These are phyloP conservation scores for Orthosia cruda DNA, from an alignment of 2,888 invertebrate genomes.

Conservation along the genomic window DNA sequence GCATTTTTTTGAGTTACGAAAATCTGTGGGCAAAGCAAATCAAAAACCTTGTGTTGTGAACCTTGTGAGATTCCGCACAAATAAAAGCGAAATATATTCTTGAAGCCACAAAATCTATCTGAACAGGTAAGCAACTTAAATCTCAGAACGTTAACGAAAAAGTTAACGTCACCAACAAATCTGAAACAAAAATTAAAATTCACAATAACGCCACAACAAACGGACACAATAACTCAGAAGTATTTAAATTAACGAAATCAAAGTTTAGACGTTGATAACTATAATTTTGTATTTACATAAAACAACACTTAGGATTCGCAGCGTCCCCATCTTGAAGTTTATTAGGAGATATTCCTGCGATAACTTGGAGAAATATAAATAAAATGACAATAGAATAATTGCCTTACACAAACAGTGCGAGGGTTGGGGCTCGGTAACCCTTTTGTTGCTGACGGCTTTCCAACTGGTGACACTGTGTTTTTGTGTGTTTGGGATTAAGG, in stretches of 20 bases:
- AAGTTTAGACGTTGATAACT: conserved; percentile 78
- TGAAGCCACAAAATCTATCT: too few relatives aligned
- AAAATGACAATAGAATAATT: conserved; percentile 90
- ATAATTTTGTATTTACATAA: conserved; percentile 88
- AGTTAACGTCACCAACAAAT: conserved; percentile 20
- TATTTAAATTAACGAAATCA: conserved; percentile 83
- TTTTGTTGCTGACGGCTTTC: conserved; percentile 68
- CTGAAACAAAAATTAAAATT: conserved; percentile 46
- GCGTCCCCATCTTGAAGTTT: conserved; percentile 83
- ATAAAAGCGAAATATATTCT: too few relatives aligned
- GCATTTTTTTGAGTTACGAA: too few relatives aligned
- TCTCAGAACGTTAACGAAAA: conserved; percentile 1
- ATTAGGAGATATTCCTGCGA: conserved; percentile 87
- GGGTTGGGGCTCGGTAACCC: conserved; percentile 75
- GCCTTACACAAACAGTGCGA: conserved; percentile 79
- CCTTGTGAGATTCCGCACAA: too few relatives aligned
- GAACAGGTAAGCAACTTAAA: neutral
- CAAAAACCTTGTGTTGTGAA: too few relatives aligned
- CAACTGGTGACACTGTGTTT: conserved; percentile 54
- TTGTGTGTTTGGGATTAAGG: conserved; percentile 12
- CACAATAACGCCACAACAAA: conserved; percentile 56
- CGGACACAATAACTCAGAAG: conserved; percentile 67
- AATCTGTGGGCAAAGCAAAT: too few relatives aligned
- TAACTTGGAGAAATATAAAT: conserved; percentile 89
- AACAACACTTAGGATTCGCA: conserved; percentile 89